These are phyloP conservation scores for Bufo gargarizans DNA, from an alignment of 2,113 vertebrate genomes.

Conservation along the genomic window DNA sequence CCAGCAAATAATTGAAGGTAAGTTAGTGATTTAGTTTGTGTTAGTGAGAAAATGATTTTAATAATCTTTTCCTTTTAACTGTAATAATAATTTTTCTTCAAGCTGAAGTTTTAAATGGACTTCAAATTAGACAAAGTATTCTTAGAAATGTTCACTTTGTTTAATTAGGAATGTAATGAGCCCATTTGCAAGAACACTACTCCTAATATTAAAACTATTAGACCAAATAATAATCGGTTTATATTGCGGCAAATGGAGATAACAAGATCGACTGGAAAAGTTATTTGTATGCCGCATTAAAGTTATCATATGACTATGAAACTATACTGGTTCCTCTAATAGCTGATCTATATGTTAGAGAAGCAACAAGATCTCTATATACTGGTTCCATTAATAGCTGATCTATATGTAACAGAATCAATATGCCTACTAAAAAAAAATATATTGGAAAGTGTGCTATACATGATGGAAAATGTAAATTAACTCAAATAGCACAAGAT, in stretches of 20 bases:
- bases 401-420: not conserved
- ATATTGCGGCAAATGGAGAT: conserved; percentile 29
- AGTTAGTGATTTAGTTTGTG: conserved; percentile 12
- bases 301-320: conserved; percentile 8
- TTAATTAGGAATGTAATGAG: conserved; percentile 58
- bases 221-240: conserved; percentile 54
- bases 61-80: not conserved
- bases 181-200: conserved; percentile 53
- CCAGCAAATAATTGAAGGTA: not conserved
- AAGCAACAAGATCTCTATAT: not conserved
- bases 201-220: conserved; percentile 55
- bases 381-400: not conserved
- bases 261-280: conserved; percentile 31
- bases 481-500: not conserved
- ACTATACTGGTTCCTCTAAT: not conserved
- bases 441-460: not conserved
- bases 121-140: conserved; percentile 49
- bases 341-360: not conserved
- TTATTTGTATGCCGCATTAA: conserved; percentile 36
- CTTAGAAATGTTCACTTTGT: conserved; percentile 53
- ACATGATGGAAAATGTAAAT: not conserved
- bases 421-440: not conserved
- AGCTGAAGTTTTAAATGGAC: conserved; percentile 21
- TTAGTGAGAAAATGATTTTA: conserved; percentile 1
- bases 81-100: conserved; percentile 21